These are phyloP conservation scores for Agrochola lychnidis DNA, from an alignment of 2,888 invertebrate species.

Conservation along the genomic window DNA sequence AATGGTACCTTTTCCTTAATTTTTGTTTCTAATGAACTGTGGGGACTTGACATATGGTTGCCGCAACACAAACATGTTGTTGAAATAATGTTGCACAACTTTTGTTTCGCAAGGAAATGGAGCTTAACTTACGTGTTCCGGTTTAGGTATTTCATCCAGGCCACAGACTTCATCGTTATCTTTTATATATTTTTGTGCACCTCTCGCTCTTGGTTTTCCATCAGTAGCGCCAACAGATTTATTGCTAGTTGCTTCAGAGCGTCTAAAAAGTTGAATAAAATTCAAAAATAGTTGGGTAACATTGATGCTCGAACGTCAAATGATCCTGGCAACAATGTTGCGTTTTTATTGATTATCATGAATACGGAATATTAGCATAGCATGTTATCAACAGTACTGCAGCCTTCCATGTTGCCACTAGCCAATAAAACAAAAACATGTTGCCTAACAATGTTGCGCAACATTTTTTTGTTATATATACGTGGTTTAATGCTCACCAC, in stretches of 20 bases:
- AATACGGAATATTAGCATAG: background rate
- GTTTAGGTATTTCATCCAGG: slow-evolving; percentile 83
- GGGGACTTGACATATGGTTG: background rate
- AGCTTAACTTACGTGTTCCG: slow-evolving; percentile 79
- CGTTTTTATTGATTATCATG: background rate
- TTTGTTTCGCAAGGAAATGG: background rate
- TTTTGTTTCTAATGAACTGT: background rate
- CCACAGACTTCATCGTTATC: slow-evolving; percentile 80
- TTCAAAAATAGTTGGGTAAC: background rate
- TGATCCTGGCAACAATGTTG: background rate
- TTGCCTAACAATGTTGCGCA: too few relatives aligned
- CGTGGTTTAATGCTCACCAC: background rate
- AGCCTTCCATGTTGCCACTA: background rate
- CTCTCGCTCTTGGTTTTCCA: slow-evolving; percentile 78
- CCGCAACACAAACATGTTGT: background rate
- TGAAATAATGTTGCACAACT: background rate
- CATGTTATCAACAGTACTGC: background rate
- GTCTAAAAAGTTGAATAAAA: slow-evolving; percentile 24
- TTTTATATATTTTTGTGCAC: slow-evolving; percentile 68
- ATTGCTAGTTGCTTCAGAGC: slow-evolving; percentile 47
- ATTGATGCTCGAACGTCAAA: background rate
- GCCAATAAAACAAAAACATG: background rate
- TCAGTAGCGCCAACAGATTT: slow-evolving; percentile 70
- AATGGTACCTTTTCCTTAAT: background rate
- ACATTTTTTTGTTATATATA: background rate